A percentile compares a stretch with the other conserved stretches of the same genome.
Conservation (phyloP, 2,113 vertebrate genomes). For the Corvus hawaiiensis region DNA sequence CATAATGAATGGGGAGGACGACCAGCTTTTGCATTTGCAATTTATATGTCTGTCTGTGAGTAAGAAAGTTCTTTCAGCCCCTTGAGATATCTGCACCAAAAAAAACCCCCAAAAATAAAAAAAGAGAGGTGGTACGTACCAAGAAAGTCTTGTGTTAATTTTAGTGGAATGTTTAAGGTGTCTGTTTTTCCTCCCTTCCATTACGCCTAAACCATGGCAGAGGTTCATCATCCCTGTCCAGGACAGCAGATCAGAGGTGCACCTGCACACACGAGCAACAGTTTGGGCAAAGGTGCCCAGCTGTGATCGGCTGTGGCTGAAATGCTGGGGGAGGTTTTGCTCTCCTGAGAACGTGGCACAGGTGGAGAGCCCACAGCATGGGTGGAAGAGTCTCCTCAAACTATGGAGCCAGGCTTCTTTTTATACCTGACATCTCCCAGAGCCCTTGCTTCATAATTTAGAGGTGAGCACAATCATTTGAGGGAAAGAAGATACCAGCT, state of each 20-base stretch:
- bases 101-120: not conserved
- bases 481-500: not conserved
- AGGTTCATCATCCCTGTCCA: not conserved
- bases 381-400: not conserved
- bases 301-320: not conserved
- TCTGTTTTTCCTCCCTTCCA: not conserved
- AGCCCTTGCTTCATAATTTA: not conserved
- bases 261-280: not conserved
- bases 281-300: not conserved
- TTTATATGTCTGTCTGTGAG: not conserved
- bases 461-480: not conserved
- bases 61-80: not conserved
- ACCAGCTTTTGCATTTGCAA: not conserved
- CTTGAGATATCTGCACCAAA: not conserved
- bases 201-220: not conserved
- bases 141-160: not conserved
- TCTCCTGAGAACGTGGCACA: not conserved
- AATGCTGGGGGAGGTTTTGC: not conserved
- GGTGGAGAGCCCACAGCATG: not conserved
- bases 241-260: not conserved
- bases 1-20: fast-evolving
- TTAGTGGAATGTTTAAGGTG: not conserved
- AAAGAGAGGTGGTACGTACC: not conserved
- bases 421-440: not conserved
- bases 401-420: not conserved